Percentiles rank a stretch among this genome's conserved stretches.
Evolutionary conservation across 2,797 vertebrate species (phyloP).

Genomic region (Simalia tracyae): DNA sequence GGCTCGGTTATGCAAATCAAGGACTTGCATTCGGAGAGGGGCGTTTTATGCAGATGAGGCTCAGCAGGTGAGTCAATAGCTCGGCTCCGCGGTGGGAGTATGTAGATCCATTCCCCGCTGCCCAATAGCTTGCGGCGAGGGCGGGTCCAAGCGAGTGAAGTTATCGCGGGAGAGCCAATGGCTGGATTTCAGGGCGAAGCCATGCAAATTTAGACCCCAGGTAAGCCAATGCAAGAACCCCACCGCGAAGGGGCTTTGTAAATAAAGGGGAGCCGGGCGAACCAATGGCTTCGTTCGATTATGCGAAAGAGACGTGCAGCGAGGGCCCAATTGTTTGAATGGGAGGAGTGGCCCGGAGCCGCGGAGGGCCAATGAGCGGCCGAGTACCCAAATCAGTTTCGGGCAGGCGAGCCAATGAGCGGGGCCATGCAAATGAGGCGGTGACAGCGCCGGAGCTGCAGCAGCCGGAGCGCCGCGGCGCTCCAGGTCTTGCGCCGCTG

Average conservation of each 20-base stretch:
- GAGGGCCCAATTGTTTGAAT: background rate
- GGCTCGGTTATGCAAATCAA: background rate
- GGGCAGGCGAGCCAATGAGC: slow-evolving; percentile 15
- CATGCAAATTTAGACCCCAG: background rate
- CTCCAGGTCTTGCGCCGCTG: background rate
- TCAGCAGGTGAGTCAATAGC: background rate
- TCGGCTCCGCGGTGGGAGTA: background rate
- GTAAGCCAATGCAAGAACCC: background rate
- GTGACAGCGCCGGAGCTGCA: slow-evolving; percentile 52
- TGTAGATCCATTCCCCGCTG: background rate
- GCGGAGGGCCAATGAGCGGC: no score
- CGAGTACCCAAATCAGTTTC: background rate
- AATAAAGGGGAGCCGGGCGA: background rate
- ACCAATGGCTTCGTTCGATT: background rate
- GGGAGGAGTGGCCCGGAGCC: slow-evolving; percentile 7
- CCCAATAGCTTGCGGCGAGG: background rate
- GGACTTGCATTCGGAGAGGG: background rate
- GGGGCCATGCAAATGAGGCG: slow-evolving; percentile 66
- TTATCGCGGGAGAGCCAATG: slow-evolving; percentile 27
- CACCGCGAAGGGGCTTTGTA: background rate
- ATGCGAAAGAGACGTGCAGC: background rate
- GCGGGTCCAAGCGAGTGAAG: background rate
- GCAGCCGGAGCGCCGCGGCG: slow-evolving; percentile 3
- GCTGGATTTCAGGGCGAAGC: background rate
- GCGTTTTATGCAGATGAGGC: background rate